A percentile compares a stretch with the other conserved stretches of the same genome.
phyloP scores from a whole-genome alignment of 2,113 vertebrate genomes.

The Forbesichthys papilliferus region DNA sequence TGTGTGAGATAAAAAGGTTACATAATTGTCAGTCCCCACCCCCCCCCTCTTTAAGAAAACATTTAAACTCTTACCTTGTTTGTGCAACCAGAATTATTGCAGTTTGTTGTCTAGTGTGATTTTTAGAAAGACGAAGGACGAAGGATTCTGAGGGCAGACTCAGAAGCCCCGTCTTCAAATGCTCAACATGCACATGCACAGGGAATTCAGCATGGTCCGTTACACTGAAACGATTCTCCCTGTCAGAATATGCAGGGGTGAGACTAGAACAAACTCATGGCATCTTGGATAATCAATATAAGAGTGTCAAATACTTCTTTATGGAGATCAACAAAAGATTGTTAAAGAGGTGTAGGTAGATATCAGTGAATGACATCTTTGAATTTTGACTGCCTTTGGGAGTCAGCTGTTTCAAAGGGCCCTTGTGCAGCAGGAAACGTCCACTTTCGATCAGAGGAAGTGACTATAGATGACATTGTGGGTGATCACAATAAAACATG shows the following conservation, averaged over 20 bases:
- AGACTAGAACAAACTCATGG: background rate
- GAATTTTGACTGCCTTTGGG: slow-evolving; percentile 34
- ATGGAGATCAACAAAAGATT: slow-evolving; percentile 73
- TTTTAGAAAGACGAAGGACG: slow-evolving; percentile 66
- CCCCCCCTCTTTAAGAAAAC: too few relatives aligned
- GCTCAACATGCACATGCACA: slow-evolving; percentile 55
- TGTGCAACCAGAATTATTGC: slow-evolving; percentile 67
- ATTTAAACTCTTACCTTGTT: slow-evolving; percentile 52
- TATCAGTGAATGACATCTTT: slow-evolving; percentile 47
- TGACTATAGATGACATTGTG: slow-evolving; percentile 45
- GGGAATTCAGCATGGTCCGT: slow-evolving; percentile 72
- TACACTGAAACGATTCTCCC: slow-evolving; percentile 71
- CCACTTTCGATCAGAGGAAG: slow-evolving; percentile 74
- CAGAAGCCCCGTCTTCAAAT: slow-evolving; percentile 56
- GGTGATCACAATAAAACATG: background rate
- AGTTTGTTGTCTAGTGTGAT: slow-evolving; percentile 47
- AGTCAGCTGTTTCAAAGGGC: slow-evolving; percentile 66
- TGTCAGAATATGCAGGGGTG: slow-evolving; percentile 19
- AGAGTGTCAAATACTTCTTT: slow-evolving; percentile 61
- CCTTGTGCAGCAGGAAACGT: slow-evolving; percentile 72
- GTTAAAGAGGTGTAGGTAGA: slow-evolving; percentile 77
- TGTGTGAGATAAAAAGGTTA: slow-evolving; percentile 22
- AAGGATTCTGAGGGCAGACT: slow-evolving; percentile 70
- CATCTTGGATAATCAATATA: background rate
- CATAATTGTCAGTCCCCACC: too few relatives aligned